Evolutionary conservation across 2,113 vertebrate species (phyloP).

Genomic region (Irena cyanogastra): DNA sequence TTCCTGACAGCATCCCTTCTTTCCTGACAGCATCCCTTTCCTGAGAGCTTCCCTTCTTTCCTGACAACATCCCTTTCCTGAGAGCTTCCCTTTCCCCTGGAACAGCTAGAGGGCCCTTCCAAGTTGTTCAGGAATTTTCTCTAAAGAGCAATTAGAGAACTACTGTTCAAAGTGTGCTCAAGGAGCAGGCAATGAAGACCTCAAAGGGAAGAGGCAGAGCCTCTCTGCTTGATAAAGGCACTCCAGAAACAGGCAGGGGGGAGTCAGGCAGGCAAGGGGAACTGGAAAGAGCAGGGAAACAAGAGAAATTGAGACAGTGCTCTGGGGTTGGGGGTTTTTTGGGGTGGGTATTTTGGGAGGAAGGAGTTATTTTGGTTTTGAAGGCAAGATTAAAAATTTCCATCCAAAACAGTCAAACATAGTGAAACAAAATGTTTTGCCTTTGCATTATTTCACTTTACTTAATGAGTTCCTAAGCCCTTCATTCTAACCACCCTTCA

Average conservation of each 20-base stretch:
- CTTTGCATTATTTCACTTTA: neutral
- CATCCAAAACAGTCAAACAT: neutral
- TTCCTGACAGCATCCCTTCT: no score
- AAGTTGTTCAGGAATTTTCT: conserved; percentile 5
- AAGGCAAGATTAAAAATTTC: neutral
- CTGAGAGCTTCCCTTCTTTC: no score
- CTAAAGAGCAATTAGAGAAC: conserved; percentile 60
- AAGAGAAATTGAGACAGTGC: neutral
- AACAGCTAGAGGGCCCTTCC: conserved; percentile 44
- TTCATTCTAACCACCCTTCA: neutral
- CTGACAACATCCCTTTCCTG: no score
- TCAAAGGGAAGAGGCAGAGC: conserved; percentile 14
- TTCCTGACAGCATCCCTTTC: no score
- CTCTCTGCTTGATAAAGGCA: neutral
- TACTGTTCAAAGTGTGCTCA: conserved; percentile 48
- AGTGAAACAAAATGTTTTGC: neutral
- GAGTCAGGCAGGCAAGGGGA: neutral
- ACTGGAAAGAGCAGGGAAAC: neutral
- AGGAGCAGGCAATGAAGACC: conserved; percentile 2
- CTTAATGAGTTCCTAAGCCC: neutral
- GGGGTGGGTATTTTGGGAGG: neutral
- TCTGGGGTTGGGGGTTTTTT: accelerated
- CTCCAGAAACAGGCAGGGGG: conserved; percentile 1
- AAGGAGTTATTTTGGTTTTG: neutral
- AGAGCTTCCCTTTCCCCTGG: neutral